Base-by-base conservation (phyloP, 2,797 vertebrate genomes). In the Discoglossus pictus region DNA sequence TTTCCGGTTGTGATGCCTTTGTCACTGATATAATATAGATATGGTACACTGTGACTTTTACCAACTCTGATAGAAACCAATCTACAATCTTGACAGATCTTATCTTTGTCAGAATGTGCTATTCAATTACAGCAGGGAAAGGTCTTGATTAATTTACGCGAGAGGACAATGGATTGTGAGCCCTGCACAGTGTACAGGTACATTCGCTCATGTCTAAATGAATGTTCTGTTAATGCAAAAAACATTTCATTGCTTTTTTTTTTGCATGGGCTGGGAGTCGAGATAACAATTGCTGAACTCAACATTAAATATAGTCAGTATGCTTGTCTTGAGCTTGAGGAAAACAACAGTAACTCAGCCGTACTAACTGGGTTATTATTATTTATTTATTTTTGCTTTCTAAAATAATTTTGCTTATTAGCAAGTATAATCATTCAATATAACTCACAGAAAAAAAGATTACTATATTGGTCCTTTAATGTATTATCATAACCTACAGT, bases 61-160 rank as follows among this genome's bases (percentile, higher is more conserved):
- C 84, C 79, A 82, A 84, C 79, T 82, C 78, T 66, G 80, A 82
- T 78, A 79, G 79, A 86, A 87, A 85, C 72, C 82, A 83, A 87
- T 86, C 86, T 85, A 78, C 84, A 76, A 78, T 87, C 86, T 86
- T 84, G 83, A 83, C 86, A 86, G 86, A 88, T 88, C 81, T 8
- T 81, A 86, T 87, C 86, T 88, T 87, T 82, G 80, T 81, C 61
- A 56, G 82, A 82, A 84, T 82, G 78, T 70, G 68, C 80, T 64
- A 74, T 83, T 84, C 83, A 80, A 85, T 85, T 83, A 81, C 40
- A 63, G 78, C 58, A 62, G 69, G 73, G 55, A 80, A 84, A 83
- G 82, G 86, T 84, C 82, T 84, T 86, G 85, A 86, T 87, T 87
- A 86, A 86, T 89, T 86, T 87, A 85, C 73, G 81, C 77, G 80